phyloP scores from a whole-genome alignment of 2,888 invertebrate genomes.

The Hipparchia sbordonii region DNA sequence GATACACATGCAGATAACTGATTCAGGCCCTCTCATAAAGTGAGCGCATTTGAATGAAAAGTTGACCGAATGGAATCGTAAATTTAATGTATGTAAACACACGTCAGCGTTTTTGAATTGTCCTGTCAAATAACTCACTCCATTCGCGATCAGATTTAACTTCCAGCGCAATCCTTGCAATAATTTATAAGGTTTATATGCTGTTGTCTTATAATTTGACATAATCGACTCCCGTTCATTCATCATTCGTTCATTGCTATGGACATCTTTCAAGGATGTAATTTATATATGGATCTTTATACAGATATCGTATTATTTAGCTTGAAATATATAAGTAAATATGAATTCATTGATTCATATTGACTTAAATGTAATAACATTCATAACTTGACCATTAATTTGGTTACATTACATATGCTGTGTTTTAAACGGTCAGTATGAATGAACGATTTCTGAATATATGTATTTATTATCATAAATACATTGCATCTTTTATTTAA shows the following conservation, averaged over 20 bases:
- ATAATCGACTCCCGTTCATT: conserved; percentile 8
- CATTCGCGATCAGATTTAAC: conserved; percentile 18
- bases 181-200: conserved; percentile 15
- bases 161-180: conserved; percentile 1
- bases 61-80: conserved; percentile 11
- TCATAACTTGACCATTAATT: conserved; percentile 1
- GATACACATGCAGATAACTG: neutral
- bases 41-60: conserved; percentile 13
- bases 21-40: conserved; percentile 1
- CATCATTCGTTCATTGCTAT: conserved; percentile 4
- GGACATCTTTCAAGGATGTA: neutral
- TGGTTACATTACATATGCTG: neutral
- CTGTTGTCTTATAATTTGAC: conserved; percentile 23
- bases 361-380: neutral
- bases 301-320: neutral
- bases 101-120: conserved; percentile 17
- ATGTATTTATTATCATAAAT: no score
- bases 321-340: neutral
- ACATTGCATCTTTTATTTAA: no score
- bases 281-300: conserved; percentile 1
- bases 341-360: neutral
- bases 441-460: neutral
- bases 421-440: neutral
- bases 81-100: conserved; percentile 11
- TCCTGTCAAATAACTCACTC: conserved; percentile 22